These are phyloP conservation scores for Ptychobarbus kaznakovi DNA, from an alignment of 2,797 vertebrate genomes.

Conservation along the genomic window DNA sequence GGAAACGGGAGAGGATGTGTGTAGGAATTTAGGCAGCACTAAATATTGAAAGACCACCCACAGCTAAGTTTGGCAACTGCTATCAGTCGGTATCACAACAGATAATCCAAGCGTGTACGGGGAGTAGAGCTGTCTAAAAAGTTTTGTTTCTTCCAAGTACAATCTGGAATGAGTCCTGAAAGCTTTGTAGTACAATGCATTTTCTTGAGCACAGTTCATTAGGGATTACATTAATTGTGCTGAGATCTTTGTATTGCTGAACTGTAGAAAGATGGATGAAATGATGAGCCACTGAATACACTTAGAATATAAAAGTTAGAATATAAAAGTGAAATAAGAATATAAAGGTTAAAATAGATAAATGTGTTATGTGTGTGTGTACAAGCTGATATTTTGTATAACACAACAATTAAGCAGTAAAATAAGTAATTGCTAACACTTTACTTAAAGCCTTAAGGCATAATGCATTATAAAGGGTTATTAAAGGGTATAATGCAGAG, in stretches of 20 bases:
- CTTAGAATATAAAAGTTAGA: no score
- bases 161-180: slow-evolving; percentile 25
- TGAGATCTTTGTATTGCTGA: neutral
- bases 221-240: neutral
- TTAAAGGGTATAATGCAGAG: neutral
- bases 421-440: neutral
- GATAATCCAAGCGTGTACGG: slow-evolving; percentile 20
- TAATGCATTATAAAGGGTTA: neutral
- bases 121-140: slow-evolving; percentile 28
- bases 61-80: slow-evolving; percentile 26
- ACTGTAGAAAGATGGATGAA: neutral
- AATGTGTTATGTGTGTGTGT: neutral
- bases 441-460: neutral
- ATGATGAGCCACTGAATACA: neutral
- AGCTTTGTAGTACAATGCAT: slow-evolving; percentile 7
- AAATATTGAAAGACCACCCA: slow-evolving; percentile 57
- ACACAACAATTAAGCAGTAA: neutral
- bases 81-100: slow-evolving; percentile 50
- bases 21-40: slow-evolving; percentile 61
- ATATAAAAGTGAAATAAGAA: no score
- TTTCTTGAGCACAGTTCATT: neutral
- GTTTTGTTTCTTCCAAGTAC: slow-evolving; percentile 25
- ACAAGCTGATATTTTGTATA: neutral
- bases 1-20: slow-evolving; percentile 38
- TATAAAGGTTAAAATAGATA: neutral